These are phyloP conservation scores for Eupleurogrammus muticus DNA, from an alignment of 2,797 vertebrate genomes.

Conservation along the genomic window DNA sequence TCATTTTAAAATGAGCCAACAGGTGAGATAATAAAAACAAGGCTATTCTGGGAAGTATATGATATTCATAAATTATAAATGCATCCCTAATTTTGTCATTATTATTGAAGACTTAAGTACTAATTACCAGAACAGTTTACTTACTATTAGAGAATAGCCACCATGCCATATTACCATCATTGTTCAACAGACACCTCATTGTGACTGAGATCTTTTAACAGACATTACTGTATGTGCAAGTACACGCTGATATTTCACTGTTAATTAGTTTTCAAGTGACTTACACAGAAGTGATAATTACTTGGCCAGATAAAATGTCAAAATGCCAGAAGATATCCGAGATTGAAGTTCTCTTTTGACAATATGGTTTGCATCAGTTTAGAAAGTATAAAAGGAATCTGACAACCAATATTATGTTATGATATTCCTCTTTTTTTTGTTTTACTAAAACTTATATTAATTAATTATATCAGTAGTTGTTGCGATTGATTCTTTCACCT, in stretches of 20 bases:
- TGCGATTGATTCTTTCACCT: neutral
- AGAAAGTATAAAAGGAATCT: too few species aligned
- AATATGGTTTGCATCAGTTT: too few species aligned
- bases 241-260: slow-evolving; percentile 3
- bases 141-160: neutral
- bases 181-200: neutral
- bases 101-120: neutral
- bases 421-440: too few species aligned
- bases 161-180: neutral
- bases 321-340: slow-evolving; percentile 5
- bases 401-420: too few species aligned
- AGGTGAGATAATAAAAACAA: neutral
- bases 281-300: slow-evolving; percentile 2
- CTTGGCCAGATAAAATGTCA: slow-evolving; percentile 1
- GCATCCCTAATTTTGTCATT: neutral
- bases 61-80: neutral
- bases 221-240: neutral
- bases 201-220: neutral
- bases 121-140: neutral
- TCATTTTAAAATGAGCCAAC: slow-evolving; percentile 18
- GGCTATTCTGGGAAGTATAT: neutral
- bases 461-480: neutral
- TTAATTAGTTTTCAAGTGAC: slow-evolving; percentile 19
- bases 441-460: neutral
- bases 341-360: too few species aligned